Evolutionary conservation across 2,888 invertebrate species (phyloP).

Genomic region (Tenthredo amoena): DNA sequence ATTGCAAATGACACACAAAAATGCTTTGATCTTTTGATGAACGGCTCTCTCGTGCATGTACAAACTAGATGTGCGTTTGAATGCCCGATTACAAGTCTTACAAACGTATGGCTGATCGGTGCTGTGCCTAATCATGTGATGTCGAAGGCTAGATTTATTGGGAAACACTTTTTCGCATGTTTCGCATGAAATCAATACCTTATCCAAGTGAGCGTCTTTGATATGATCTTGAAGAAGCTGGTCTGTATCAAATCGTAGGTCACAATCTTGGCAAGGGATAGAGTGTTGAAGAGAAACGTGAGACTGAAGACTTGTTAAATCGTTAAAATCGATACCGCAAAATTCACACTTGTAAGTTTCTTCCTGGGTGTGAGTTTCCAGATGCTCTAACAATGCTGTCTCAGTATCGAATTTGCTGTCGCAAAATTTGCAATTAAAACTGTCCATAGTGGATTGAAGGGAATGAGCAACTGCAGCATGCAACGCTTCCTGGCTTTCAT

Average conservation of each 20-base stretch:
- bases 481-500: constrained; percentile 34
- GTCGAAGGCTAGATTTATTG: constrained; percentile 60
- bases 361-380: constrained; percentile 55
- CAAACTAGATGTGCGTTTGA: constrained; percentile 57
- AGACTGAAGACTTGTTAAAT: not conserved
- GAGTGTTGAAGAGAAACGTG: constrained; percentile 21
- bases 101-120: constrained; percentile 60
- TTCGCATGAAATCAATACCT: constrained; percentile 57
- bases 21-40: constrained; percentile 55
- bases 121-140: constrained; percentile 61
- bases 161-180: constrained; percentile 63
- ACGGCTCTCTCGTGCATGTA: constrained; percentile 58
- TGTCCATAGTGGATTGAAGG: constrained; percentile 8
- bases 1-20: constrained; percentile 61
- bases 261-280: constrained; percentile 13
- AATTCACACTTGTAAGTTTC: constrained; percentile 52
- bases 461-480: constrained; percentile 39
- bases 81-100: constrained; percentile 58
- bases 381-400: constrained; percentile 54
- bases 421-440: constrained; percentile 39
- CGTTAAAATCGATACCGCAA: constrained; percentile 38
- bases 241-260: constrained; percentile 35
- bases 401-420: constrained; percentile 43
- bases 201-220: constrained; percentile 13
- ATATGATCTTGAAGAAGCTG: constrained; percentile 41